Evolutionary conservation across 1,140 invertebrate species (phyloP), one percentile per base, ranked within the genome.

Genomic region (Conopomorpha cramerella): DNA sequence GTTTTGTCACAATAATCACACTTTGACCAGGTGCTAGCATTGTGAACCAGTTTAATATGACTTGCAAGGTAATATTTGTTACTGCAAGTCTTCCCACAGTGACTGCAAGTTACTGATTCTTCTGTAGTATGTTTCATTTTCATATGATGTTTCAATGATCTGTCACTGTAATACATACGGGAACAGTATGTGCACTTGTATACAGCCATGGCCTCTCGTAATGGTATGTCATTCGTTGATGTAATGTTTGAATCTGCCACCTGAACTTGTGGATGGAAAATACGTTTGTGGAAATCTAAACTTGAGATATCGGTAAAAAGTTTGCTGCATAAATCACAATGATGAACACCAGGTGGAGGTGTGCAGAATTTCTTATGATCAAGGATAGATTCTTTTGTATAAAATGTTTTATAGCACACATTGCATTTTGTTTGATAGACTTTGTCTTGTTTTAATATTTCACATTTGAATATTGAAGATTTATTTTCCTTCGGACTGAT

Each of bases 361-460:
- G 67, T 3, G 33, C 67, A 72, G 0, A 38, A 35, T 25, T 55
- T 61, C 26, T 49, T 63, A n/a, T 72, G 67, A 2, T 46, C 41
- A 0, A 13, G 10, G 8, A 65, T 43, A 0, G 59, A 39, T 40
- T 64, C 59, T 19, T 55, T 60, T 8, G 48, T 58, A 19, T 49
- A 60, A 25, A 70, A 72, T 25, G 58, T 65, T 1, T 36, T 41
- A n/a, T 65, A 72, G n/a, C 67, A 72, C 0, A 72, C 64, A 34
- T 72, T 68, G 17, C 67, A 72, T 38, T 67, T 61, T 0, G 68
- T 34, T 4, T 66, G 53, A 23, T 57, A 56, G 0, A 56, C 50
- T 4, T 30, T 55, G 4, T 29, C 28, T 29, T 7, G 28, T 4
- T 29, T 10, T 11, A 29, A 11, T 7, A 11, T 13, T 29, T 29